Conservation (phyloP, 2,888 invertebrate genomes). For the Ormyrus nitidulus region DNA sequence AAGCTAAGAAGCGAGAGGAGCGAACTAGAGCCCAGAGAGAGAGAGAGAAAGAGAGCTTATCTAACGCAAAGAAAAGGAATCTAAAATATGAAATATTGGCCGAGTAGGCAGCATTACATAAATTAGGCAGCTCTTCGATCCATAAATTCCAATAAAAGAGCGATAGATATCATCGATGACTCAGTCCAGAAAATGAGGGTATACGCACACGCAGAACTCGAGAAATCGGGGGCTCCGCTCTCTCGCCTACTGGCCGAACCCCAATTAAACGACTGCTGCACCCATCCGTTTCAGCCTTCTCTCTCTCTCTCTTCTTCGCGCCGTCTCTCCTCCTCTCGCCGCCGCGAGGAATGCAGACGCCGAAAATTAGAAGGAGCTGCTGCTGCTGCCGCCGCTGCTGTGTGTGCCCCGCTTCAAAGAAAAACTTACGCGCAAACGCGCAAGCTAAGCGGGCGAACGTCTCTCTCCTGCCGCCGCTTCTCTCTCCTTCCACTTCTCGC, state of each 20-base stretch:
- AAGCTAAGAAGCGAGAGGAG: not conserved
- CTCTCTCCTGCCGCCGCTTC: too few species aligned
- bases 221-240: constrained; percentile 36
- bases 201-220: constrained; percentile 13
- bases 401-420: constrained; percentile 64
- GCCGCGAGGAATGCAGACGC: constrained; percentile 66
- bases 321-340: constrained; percentile 54
- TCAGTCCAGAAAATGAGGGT: constrained; percentile 50
- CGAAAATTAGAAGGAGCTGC: constrained; percentile 68
- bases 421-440: constrained; percentile 67
- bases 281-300: constrained; percentile 39
- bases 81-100: constrained; percentile 14
- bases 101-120: constrained; percentile 38
- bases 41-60: constrained; percentile 9
- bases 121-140: constrained; percentile 36
- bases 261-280: constrained; percentile 65
- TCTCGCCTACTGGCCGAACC: constrained; percentile 53
- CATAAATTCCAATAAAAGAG: constrained; percentile 47
- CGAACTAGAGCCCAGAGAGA: not conserved
- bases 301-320: constrained; percentile 13
- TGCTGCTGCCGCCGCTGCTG: not conserved
- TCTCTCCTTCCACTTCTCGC: not conserved
- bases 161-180: constrained; percentile 53
- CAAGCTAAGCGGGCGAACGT: constrained; percentile 39
- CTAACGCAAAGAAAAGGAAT: constrained; percentile 21